These are phyloP conservation scores for Drosophila asahinai DNA, from an alignment of 1,140 invertebrate species.

Conservation along the genomic window DNA sequence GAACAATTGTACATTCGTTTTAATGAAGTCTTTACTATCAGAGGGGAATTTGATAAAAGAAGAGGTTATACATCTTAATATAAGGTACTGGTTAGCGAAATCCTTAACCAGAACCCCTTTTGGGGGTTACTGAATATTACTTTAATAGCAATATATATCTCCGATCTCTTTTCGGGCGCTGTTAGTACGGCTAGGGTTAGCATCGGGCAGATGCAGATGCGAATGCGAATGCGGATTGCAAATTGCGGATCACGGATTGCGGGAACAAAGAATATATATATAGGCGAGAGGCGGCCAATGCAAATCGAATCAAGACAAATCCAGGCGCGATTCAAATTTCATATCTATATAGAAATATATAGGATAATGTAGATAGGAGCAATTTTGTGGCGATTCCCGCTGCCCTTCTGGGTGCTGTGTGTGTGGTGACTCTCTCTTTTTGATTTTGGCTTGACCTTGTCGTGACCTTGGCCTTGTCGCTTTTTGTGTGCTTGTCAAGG, in stretches of 20 bases:
- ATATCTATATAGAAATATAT: slow-evolving; percentile 17
- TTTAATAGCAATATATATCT: neutral
- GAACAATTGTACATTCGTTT: no score
- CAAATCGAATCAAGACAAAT: slow-evolving; percentile 39
- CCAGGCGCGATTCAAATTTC: slow-evolving; percentile 22
- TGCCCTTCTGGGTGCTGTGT: slow-evolving; percentile 30
- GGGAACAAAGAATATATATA: slow-evolving; percentile 12
- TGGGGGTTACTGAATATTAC: no score
- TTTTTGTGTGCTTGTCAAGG: slow-evolving; percentile 1
- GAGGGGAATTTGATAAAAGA: no score
- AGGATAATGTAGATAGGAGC: slow-evolving; percentile 5
- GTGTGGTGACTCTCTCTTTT: neutral
- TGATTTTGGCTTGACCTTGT: slow-evolving; percentile 40
- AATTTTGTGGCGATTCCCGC: slow-evolving; percentile 40
- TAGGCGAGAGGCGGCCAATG: slow-evolving; percentile 9
- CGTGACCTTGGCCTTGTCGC: slow-evolving; percentile 32
- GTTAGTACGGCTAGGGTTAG: slow-evolving; percentile 30
- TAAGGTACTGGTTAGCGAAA: no score
- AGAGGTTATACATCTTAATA: no score
- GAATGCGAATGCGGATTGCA: slow-evolving; percentile 14
- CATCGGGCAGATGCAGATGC: slow-evolving; percentile 13
- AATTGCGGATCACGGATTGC: neutral
- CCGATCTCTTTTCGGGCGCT: slow-evolving; percentile 11
- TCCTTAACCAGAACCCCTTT: no score
- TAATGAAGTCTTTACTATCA: no score